A percentile compares a stretch with the other conserved stretches of the same genome.
Evolutionary conservation across 2,888 invertebrate genomes (phyloP).

Genomic region (Coremacera marginata): DNA sequence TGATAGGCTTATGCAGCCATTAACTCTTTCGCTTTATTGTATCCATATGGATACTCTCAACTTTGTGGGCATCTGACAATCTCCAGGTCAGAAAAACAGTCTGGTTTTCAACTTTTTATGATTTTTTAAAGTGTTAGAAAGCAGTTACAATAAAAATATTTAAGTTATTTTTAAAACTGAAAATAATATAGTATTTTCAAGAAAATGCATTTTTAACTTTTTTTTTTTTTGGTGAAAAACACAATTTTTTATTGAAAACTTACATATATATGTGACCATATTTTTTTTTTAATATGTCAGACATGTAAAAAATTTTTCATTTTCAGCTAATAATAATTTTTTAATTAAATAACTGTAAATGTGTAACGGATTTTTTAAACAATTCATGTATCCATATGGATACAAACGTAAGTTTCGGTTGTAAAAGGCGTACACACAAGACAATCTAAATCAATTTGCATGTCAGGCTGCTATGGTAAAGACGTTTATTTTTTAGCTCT

Average conservation of each 20-base stretch:
- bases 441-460: too few species aligned
- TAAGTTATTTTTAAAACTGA: neutral
- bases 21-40: constrained; percentile 18
- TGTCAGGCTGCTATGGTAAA: too few species aligned
- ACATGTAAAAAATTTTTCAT: neutral
- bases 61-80: constrained; percentile 13
- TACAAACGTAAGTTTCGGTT: neutral
- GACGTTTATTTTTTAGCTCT: too few species aligned
- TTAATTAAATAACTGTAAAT: neutral
- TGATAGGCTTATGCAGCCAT: too few species aligned
- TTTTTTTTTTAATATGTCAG: neutral
- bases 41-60: constrained; percentile 22
- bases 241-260: too few species aligned
- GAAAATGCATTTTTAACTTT: neutral
- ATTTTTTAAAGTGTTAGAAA: neutral
- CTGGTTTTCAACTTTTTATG: neutral
- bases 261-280: neutral
- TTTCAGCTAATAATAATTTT: neutral
- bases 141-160: neutral
- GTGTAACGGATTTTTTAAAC: neutral
- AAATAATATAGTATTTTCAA: neutral
- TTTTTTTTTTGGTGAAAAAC: neutral
- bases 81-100: too few species aligned
- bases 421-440: neutral
- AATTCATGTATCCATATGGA: neutral